Conservation (phyloP, 92 coral and sea anemone genomes). For the Zoanthus gigantus region DNA sequence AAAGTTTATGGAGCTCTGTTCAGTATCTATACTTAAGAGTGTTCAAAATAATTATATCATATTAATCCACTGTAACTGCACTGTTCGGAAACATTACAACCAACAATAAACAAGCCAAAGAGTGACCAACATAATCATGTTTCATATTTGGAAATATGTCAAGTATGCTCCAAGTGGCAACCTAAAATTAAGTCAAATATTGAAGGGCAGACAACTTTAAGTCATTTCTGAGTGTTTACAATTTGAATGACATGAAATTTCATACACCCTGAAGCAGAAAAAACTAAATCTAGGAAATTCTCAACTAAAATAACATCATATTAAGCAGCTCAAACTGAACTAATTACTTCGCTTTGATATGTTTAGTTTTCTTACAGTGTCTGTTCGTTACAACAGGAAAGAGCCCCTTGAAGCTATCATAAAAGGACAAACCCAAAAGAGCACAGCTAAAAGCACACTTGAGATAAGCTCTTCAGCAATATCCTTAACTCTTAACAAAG, state of each 20-base stretch:
- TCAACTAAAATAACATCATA: neutral
- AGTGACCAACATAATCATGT: conserved; percentile 17
- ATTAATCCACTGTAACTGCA: neutral
- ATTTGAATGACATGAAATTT: neutral
- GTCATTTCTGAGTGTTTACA: neutral
- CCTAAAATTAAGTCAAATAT: conserved; percentile 1
- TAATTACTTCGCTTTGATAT: neutral
- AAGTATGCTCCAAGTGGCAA: conserved; percentile 1
- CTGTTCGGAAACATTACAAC: neutral
- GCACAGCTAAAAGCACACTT: conserved; percentile 5
- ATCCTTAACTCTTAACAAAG: neutral
- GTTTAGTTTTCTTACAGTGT: neutral
- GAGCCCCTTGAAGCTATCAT: neutral
- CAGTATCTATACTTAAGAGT: neutral
- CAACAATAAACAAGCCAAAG: neutral
- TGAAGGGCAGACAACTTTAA: neutral
- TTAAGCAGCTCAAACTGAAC: too few species aligned
- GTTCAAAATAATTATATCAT: neutral
- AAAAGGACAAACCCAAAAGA: neutral
- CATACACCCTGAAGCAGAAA: neutral
- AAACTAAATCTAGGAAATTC: neutral
- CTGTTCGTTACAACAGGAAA: conserved; percentile 29
- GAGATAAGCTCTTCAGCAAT: conserved; percentile 5
- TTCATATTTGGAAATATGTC: neutral
- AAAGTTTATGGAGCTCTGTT: neutral